Percentiles rank a stretch among this genome's conserved stretches.
Evolutionary conservation across 2,888 invertebrate species (phyloP).

Genomic region (Spodoptera littoralis): DNA sequence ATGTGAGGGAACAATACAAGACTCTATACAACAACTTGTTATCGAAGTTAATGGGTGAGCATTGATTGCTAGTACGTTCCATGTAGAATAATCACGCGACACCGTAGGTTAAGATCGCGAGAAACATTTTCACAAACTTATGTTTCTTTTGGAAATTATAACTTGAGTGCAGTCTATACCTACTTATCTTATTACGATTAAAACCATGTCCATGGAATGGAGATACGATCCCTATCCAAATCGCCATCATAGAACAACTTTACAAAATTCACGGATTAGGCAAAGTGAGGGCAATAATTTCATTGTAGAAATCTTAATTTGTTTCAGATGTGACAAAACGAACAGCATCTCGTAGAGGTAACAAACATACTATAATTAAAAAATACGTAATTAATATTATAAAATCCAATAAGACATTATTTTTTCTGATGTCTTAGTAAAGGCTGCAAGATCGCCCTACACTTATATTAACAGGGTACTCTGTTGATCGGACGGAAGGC

Average conservation of each 20-base stretch:
- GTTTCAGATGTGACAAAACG: conserved; percentile 19
- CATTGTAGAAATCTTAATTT: conserved; percentile 20
- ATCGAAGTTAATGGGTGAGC: conserved; percentile 69
- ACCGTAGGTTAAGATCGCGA: conserved; percentile 40
- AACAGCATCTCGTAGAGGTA: conserved; percentile 33
- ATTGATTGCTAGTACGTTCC: neutral
- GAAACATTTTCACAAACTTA: conserved; percentile 45
- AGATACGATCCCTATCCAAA: too few relatives aligned
- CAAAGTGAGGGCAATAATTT: neutral
- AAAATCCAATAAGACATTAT: too few relatives aligned
- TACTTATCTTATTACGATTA: too few relatives aligned
- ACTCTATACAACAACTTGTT: conserved; percentile 71
- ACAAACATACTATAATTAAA: neutral
- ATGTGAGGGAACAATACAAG: conserved; percentile 72
- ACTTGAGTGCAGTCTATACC: neutral
- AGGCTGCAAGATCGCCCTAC: too few relatives aligned
- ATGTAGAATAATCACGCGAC: conserved; percentile 7
- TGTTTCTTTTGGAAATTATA: too few relatives aligned
- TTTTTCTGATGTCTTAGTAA: too few relatives aligned
- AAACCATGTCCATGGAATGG: too few relatives aligned
- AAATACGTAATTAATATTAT: too few relatives aligned
- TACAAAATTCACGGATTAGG: too few relatives aligned
- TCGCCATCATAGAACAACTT: too few relatives aligned
- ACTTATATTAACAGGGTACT: too few relatives aligned
- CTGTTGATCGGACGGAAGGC: too few relatives aligned